These are phyloP conservation scores for Pachycephus smyrnensis DNA, from an alignment of 2,888 invertebrate species.

Conservation along the genomic window DNA sequence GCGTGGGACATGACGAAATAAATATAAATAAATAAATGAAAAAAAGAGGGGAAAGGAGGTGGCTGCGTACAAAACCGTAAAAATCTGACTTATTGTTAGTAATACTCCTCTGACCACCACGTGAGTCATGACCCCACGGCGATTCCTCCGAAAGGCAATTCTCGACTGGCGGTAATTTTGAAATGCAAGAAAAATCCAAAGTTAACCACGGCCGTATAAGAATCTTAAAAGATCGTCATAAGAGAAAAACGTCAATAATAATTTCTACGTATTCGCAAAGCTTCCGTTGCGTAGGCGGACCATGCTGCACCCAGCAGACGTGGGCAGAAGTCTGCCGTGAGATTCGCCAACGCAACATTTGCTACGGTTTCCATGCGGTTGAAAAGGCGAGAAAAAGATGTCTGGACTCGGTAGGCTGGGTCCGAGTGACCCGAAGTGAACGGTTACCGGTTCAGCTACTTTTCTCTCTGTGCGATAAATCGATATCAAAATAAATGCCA, in stretches of 20 bases:
- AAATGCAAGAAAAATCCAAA: neutral
- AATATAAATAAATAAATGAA: neutral
- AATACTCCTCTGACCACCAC: neutral
- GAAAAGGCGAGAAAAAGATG: neutral
- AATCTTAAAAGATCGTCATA: neutral
- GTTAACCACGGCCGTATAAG: neutral
- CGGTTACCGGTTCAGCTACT: neutral
- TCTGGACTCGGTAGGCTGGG: neutral
- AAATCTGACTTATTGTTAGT: neutral
- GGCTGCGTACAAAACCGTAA: neutral
- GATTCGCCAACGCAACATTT: constrained; percentile 40
- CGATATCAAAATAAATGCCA: neutral
- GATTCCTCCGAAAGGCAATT: neutral
- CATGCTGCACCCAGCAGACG: constrained; percentile 27
- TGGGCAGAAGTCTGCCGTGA: constrained; percentile 29
- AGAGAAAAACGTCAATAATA: neutral
- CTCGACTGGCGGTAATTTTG: neutral
- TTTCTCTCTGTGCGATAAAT: neutral
- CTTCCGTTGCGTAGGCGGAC: constrained; percentile 34
- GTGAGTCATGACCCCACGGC: neutral
- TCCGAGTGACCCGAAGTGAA: neutral
- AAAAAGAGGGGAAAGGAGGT: neutral
- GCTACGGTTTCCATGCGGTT: constrained; percentile 31
- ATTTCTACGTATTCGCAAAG: neutral
- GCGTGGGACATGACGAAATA: neutral